phyloP scores from a whole-genome alignment of 2,113 vertebrate genomes.

The Mesocricetus auratus region DNA sequence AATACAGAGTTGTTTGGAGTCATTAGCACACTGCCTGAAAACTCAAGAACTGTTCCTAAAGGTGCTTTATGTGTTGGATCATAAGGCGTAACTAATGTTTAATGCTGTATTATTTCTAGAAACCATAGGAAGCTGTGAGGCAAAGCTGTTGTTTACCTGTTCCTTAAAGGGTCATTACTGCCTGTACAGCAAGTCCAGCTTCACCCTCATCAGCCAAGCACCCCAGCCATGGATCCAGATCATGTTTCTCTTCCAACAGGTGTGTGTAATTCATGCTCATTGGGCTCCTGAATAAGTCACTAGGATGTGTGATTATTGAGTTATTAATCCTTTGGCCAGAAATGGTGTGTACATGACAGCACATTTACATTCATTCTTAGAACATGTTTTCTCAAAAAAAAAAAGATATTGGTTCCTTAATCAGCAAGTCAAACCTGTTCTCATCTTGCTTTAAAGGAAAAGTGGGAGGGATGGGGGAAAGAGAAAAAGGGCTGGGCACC shows the following conservation, averaged over 20 bases:
- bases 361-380: background rate
- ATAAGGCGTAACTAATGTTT: background rate
- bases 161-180: constrained; percentile 96
- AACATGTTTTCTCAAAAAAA: background rate
- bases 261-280: constrained; percentile 72
- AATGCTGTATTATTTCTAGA: constrained; percentile 85
- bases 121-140: constrained; percentile 89
- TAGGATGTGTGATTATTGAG: background rate
- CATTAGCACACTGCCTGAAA: background rate
- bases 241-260: constrained; percentile 97
- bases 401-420: background rate
- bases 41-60: background rate
- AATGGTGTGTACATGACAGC: background rate
- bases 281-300: background rate
- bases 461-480: background rate
- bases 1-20: background rate
- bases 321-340: background rate
- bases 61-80: background rate
- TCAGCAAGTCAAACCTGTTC: background rate
- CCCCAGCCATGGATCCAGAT: constrained; percentile 96
- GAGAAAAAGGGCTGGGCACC: background rate
- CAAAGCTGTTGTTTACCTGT: constrained; percentile 96
- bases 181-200: constrained; percentile 95
- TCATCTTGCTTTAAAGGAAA: constrained; percentile 11
- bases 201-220: constrained; percentile 92